Percentiles rank a stretch among this genome's conserved stretches.
phyloP scores from a whole-genome alignment of 1,140 invertebrate genomes.

The Lutraria rhynchaena region DNA sequence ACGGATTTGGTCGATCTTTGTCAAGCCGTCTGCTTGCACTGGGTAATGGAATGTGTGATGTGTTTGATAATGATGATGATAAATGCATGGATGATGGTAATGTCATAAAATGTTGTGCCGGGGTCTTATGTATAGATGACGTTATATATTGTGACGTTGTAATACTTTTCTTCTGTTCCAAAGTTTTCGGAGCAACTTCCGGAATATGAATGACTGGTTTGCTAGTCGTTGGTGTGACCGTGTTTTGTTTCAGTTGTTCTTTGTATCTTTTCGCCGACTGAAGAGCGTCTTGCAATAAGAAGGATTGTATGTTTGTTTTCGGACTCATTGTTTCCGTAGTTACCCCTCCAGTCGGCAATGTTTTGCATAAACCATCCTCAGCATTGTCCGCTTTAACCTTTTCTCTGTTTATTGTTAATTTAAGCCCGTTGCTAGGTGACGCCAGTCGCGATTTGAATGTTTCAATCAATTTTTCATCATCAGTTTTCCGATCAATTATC shows the following conservation, averaged over 20 bases:
- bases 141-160: too few species aligned
- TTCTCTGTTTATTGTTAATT: slow-evolving; percentile 51
- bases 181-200: background rate
- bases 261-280: slow-evolving; percentile 54
- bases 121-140: too few species aligned
- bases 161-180: too few species aligned
- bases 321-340: background rate
- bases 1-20: background rate
- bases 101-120: too few species aligned
- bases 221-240: slow-evolving; percentile 3
- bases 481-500: slow-evolving; percentile 32
- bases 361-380: background rate
- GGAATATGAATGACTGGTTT: slow-evolving; percentile 18
- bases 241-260: slow-evolving; percentile 38
- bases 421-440: slow-evolving; percentile 17
- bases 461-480: slow-evolving; percentile 40
- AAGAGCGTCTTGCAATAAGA: slow-evolving; percentile 48
- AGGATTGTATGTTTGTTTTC: slow-evolving; percentile 39
- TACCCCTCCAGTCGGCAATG: background rate
- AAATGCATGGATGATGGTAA: too few species aligned
- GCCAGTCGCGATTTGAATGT: slow-evolving; percentile 49
- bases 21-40: background rate
- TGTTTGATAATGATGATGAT: too few species aligned
- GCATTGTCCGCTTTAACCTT: slow-evolving; percentile 10
- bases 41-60: too few species aligned